Evolutionary conservation across 2,797 vertebrate species (phyloP).

Genomic region (Melanotaenia boesemani): DNA sequence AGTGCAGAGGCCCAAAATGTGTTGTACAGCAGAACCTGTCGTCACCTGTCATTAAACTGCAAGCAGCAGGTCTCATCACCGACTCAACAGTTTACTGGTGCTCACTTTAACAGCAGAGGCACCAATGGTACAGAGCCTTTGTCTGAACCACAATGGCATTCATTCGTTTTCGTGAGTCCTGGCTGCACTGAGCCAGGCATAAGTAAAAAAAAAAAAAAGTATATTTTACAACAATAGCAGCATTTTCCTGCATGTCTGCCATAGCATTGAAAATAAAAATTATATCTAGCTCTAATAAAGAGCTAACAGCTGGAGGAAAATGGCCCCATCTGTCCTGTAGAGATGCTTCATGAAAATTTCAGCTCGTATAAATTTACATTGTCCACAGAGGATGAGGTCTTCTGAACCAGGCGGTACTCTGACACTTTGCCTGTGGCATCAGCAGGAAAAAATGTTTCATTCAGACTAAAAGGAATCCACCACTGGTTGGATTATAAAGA

Average conservation of each 20-base stretch:
- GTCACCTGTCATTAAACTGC: conserved; percentile 28
- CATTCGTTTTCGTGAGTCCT: conserved; percentile 22
- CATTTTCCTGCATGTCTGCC: neutral
- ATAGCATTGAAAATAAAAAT: neutral
- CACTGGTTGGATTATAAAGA: neutral
- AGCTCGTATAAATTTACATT: neutral
- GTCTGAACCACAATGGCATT: conserved; percentile 13
- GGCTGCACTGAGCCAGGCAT: neutral
- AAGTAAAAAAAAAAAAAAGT: conserved; percentile 5
- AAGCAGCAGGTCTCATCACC: conserved; percentile 15
- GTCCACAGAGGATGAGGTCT: neutral
- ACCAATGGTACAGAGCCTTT: neutral
- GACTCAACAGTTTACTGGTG: neutral
- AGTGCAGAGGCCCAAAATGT: neutral
- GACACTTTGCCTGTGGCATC: neutral
- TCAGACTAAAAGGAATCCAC: neutral
- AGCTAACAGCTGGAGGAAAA: neutral
- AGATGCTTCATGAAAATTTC: neutral
- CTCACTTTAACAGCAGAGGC: neutral
- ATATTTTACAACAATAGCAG: conserved; percentile 7
- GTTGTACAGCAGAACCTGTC: conserved; percentile 5
- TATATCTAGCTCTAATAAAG: conserved; percentile 5
- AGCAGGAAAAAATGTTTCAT: neutral
- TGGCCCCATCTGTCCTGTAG: neutral
- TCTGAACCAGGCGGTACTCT: neutral